Evolutionary conservation across 2,797 vertebrate genomes (phyloP), one percentile per base, ranked within the genome.

Genomic region (Karalla daura): DNA sequence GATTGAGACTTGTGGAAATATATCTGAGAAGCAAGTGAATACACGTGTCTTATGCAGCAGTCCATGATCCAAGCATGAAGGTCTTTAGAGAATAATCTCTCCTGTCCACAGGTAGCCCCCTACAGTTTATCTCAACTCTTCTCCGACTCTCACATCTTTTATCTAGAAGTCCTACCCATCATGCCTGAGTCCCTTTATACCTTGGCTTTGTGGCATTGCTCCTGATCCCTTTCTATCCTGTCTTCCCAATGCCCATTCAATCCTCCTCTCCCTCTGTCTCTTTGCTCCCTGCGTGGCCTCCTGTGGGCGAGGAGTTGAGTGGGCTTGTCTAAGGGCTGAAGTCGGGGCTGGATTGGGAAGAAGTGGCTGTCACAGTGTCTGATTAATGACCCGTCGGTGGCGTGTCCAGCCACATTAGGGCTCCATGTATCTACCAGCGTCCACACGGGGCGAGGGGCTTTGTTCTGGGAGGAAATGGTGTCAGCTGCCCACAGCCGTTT

Each of bases 401-500:
- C 95, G 95, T 94, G 97, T 98, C 97, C 97, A 96, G 97, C 96
- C 94, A 96, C 95, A 99, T 99, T 99, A 99, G 96, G 94, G 93
- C 94, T 94, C 95, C 95, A 96, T 98, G 98, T 98, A 98, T 99
- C 97, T 97, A 93, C 94, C 90, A 87, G 86, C 91, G 94, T 97
- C 96, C 96, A 95, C 94, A 93, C 79, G 93, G 96, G 95, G 95
- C 93, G 85, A 91, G 88, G 86, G 94, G 95, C 97, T 99, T 99
- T 99, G 97, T 99, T 98, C 97, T 96, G 95, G 49, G 93, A 98
- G 97, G 97, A 99, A 99, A 97, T 96, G 93, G 96, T 99, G 96
- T 99, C 97, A 97, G 95, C 95, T 94, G 95, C 95, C 95, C 95
- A 94, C 94, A 95, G 95, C 95, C 94, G 94, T 96, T 96, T 96